Conservation (phyloP, 1,140 invertebrate genomes). For the Microplitis mediator region DNA sequence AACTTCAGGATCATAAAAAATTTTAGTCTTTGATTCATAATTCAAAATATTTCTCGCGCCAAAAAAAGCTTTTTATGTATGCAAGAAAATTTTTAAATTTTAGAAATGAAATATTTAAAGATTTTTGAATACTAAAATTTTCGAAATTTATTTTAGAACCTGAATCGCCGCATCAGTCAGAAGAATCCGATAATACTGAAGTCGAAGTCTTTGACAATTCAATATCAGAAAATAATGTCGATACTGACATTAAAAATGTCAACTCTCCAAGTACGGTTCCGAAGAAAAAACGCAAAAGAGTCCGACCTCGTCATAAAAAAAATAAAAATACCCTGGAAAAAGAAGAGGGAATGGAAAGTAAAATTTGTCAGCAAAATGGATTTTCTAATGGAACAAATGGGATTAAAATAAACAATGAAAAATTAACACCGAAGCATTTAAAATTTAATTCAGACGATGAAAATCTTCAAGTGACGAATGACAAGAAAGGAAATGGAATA, state of each 20-base stretch:
- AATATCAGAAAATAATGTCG: constrained; percentile 11
- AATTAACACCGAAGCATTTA: constrained; percentile 18
- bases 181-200: constrained; percentile 16
- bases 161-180: constrained; percentile 26
- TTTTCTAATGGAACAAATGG: constrained; percentile 32
- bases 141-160: background rate
- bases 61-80: no score
- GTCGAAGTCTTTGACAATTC: background rate
- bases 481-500: background rate
- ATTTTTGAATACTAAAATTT: no score
- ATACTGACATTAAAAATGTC: constrained; percentile 14
- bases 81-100: no score
- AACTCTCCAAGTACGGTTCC: background rate
- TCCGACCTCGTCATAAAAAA: constrained; percentile 30
- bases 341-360: constrained; percentile 1
- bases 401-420: background rate
- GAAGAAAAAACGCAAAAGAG: constrained; percentile 37
- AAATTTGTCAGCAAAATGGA: constrained; percentile 43
- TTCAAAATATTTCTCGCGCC: no score
- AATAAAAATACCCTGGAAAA: constrained; percentile 19
- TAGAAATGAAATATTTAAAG: no score
- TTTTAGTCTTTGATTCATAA: no score
- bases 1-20: no score
- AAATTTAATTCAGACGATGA: constrained; percentile 1
- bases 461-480: constrained; percentile 1